These are phyloP conservation scores for Mustela lutreola DNA, from an alignment of 2,113 vertebrate species.

Conservation along the genomic window DNA sequence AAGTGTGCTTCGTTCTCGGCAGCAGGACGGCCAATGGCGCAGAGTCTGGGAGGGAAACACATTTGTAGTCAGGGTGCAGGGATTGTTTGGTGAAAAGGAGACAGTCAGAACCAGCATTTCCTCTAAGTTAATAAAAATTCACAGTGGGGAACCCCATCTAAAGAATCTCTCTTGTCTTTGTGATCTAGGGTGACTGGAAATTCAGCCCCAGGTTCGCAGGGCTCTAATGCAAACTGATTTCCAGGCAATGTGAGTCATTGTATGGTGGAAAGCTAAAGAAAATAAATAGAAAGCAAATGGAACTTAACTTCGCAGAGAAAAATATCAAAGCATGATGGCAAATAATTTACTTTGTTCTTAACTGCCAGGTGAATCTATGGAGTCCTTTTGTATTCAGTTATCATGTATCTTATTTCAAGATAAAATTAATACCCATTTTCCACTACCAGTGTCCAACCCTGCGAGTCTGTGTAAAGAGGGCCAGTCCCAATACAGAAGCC, in stretches of 20 bases:
- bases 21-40: not conserved
- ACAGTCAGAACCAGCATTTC: constrained; percentile 3
- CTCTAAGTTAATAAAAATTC: constrained; percentile 60
- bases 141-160: not conserved
- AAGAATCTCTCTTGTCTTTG: constrained; percentile 38
- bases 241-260: not conserved
- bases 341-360: constrained; percentile 36
- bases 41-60: not conserved
- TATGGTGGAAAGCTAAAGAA: not conserved
- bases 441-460: not conserved
- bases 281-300: not conserved
- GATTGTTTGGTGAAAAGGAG: not conserved
- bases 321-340: not conserved
- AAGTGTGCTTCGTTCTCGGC: not conserved
- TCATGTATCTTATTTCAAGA: not conserved
- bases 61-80: not conserved
- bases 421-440: not conserved
- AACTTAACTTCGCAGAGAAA: constrained; percentile 48
- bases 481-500: not conserved
- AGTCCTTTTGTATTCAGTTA: not conserved
- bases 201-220: not conserved
- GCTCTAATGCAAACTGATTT: constrained; percentile 26
- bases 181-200: constrained; percentile 8
- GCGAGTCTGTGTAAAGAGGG: not conserved
- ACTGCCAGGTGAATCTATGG: not conserved